Percentiles rank a stretch among this genome's conserved stretches.
Conservation (phyloP, 2,113 vertebrate genomes). For the Mastomys coucha region DNA sequence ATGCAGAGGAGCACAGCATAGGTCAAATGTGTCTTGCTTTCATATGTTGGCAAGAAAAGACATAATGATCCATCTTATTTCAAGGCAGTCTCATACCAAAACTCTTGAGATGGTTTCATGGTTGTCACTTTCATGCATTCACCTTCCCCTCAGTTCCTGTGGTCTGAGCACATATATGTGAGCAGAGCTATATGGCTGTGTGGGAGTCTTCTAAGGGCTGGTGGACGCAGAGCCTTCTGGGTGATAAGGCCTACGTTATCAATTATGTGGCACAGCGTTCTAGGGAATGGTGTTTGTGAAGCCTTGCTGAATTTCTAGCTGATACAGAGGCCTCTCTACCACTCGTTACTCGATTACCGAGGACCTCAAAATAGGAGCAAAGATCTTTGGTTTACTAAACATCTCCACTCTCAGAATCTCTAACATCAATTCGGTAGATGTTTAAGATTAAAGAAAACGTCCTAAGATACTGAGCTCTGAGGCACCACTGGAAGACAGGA, state of each 20-base stretch:
- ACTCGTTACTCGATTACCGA: background rate
- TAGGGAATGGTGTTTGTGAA: background rate
- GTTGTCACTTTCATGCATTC: background rate
- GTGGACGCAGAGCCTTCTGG: background rate
- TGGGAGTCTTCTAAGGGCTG: background rate
- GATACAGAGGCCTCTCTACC: background rate
- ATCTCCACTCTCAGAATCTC: background rate
- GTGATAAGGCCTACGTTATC: background rate
- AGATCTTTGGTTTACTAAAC: background rate
- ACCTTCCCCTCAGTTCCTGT: background rate
- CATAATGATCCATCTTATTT: background rate
- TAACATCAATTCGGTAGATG: background rate
- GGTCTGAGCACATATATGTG: background rate
- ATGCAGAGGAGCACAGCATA: background rate
- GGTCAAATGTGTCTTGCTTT: background rate
- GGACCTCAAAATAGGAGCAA: background rate
- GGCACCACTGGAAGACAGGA: background rate
- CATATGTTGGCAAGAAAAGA: background rate
- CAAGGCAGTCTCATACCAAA: background rate
- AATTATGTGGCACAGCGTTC: accelerated
- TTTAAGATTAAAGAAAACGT: background rate
- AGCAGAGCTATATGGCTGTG: background rate
- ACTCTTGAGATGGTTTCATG: background rate
- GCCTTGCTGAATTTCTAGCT: background rate
- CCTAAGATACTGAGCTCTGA: background rate